Conservation (phyloP, 2,797 vertebrate species). For the Phataginus tricuspis region DNA sequence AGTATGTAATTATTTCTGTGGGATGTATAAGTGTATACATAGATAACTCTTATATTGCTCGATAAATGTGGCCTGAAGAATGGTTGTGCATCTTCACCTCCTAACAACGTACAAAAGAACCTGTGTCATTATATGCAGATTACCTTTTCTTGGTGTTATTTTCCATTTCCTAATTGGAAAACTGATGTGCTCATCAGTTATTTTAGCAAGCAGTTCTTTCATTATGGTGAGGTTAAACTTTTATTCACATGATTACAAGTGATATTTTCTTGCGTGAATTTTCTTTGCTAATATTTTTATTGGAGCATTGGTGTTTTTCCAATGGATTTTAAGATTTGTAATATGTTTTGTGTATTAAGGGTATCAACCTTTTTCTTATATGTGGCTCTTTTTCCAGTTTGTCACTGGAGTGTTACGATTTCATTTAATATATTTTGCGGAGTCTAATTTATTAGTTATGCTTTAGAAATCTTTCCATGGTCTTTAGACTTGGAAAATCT, state of each 20-base stretch:
- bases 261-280: background rate
- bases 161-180: background rate
- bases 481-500: conserved; percentile 10
- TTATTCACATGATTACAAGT: background rate
- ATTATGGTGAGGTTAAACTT: background rate
- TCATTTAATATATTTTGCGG: background rate
- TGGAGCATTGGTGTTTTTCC: background rate
- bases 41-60: background rate
- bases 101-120: background rate
- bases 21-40: background rate
- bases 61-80: background rate
- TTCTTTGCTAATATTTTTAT: conserved; percentile 40
- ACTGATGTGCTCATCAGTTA: background rate
- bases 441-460: conserved; percentile 2
- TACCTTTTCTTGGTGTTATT: background rate
- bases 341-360: background rate
- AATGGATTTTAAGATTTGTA: background rate
- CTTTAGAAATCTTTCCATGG: conserved; percentile 8
- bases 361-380: conserved; percentile 22
- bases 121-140: background rate
- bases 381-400: background rate
- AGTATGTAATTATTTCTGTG: background rate
- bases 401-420: background rate
- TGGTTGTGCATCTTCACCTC: background rate
- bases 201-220: conserved; percentile 37